Evolutionary conservation across 2,797 vertebrate species (phyloP), one percentile per base, ranked within the genome.

Genomic region (Gymnothorax javanicus): DNA sequence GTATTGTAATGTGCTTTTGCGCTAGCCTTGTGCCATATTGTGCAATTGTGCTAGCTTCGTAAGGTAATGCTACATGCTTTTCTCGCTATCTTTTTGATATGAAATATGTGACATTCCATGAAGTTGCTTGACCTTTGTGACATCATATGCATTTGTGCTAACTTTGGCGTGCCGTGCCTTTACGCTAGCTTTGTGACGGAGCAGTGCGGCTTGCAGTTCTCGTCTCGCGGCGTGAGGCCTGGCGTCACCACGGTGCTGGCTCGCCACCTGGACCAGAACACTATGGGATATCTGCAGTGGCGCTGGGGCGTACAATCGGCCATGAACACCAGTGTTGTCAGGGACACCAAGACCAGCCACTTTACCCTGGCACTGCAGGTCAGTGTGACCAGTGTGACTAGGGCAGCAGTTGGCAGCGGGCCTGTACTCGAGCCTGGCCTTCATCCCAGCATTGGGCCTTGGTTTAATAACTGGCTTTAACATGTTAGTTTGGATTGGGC

Each of bases 221-320:
- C 98, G 0, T 98, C 98, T 15, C 97, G 96, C 0, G 98, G 98
- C 0, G 88, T 98, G 83, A 97, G 98, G 27, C 98, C 99, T 0
- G 97, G 97, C 73, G 88, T 99, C 27, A 98, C 97, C 77, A 99
- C 97, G 0, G 96, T 99, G 87, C 93, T 99, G 71, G 98, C 99
- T 0, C 97, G 98, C 12, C 97, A 99, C 95, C 95, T 99, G 0
- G 98, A 99, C 95, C 98, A 98, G 94, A 99, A 99, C 94, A 99
- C 99, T 0, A 98, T 99, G 97, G 99, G 99, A 25, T 99, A 99
- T 92, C 87, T 99, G 87, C 98, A 99, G 94, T 99, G 99, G 99
- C 96, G 98, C 0, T 99, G 98, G 97, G 99, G 99, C 1, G 93
- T 96, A 91, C 97, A 99, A 94, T 99, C 98, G 0, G 97, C 98